Percentiles rank a stretch among this genome's conserved stretches.
These are phyloP conservation scores for Troilus luridus DNA, from an alignment of 2,888 invertebrate species.

Conservation along the genomic window DNA sequence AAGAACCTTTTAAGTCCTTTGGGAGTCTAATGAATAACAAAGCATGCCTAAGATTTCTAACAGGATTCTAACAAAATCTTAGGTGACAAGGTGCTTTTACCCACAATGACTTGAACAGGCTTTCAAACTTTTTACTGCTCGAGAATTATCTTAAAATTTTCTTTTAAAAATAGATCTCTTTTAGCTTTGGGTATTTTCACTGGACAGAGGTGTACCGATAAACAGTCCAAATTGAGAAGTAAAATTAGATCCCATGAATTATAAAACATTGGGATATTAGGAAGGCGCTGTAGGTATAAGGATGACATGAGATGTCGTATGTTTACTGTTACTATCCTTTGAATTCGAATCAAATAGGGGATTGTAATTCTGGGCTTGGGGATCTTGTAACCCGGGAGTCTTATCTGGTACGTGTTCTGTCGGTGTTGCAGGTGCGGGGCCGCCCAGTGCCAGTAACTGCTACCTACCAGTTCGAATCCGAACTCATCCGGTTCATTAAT, in stretches of 20 bases:
- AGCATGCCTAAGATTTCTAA: not conserved
- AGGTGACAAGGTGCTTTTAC: not conserved
- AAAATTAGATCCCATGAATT: not conserved
- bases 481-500: not conserved
- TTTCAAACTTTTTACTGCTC: not conserved
- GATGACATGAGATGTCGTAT: not conserved
- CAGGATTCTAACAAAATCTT: not conserved
- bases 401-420: constrained; percentile 34
- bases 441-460: not conserved
- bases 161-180: not conserved
- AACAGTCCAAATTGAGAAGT: not conserved
- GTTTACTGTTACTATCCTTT: constrained; percentile 6
- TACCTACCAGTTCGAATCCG: not conserved
- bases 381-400: constrained; percentile 23
- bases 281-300: not conserved
- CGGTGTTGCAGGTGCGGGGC: constrained; percentile 16
- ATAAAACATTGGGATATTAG: not conserved
- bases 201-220: too few relatives aligned
- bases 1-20: not conserved
- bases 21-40: not conserved
- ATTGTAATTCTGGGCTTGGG: constrained; percentile 22
- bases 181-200: not conserved
- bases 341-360: constrained; percentile 39
- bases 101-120: not conserved
- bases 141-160: not conserved